Base-by-base conservation (phyloP, 2,888 invertebrate genomes). In the Lasioglossum leucozonium region DNA sequence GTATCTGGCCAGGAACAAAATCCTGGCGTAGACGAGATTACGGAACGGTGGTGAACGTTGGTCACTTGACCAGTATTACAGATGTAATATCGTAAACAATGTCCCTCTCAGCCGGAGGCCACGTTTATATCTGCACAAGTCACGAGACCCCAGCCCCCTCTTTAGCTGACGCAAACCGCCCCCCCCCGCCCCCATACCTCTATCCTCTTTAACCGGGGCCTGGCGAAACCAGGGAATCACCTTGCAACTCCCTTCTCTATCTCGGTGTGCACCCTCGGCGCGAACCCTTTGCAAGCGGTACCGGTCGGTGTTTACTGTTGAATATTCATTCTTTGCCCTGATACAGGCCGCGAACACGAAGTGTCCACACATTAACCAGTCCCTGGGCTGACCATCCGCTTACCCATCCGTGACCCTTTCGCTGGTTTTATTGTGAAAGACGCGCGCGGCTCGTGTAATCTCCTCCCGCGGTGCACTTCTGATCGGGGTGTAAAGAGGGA, bases 81-180 rank as follows among this genome's bases (percentile, higher is more conserved):
- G 93, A 93, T 91, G 92, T 91, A 92, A 93, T 92, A 93, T 94
- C 94, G 91, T 93, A 94, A 94, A 94, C 94, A 94, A 85, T 74
- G 88, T 86, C 92, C 88, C 91, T 91, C 91, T 91, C 88, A 88
- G 89, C 89, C 90, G 82, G 73, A 72, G 84, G 40, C 77, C 79
- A 72, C 86, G 86, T 89, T 89, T 87, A 89, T 89, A 85, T 86
- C 87, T 85, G 87, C 87, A 79, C 90, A 78, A 90, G 89, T 89
- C 87, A 89, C 84, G 82, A 67, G 82, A 72, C 22, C 1, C 22
- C 40, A 30, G 18, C 72, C 22, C 44, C 26, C 72, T 81, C 87
- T 67, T 62, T 62, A 30, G 8, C 30, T 30, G 67, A 18, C 11
- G 67, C 67, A 67, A 67, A 37, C 82, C 82, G 58, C 58, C 79